Conservation (phyloP, 2,113 vertebrate genomes). For the Alligator mississippiensis region DNA sequence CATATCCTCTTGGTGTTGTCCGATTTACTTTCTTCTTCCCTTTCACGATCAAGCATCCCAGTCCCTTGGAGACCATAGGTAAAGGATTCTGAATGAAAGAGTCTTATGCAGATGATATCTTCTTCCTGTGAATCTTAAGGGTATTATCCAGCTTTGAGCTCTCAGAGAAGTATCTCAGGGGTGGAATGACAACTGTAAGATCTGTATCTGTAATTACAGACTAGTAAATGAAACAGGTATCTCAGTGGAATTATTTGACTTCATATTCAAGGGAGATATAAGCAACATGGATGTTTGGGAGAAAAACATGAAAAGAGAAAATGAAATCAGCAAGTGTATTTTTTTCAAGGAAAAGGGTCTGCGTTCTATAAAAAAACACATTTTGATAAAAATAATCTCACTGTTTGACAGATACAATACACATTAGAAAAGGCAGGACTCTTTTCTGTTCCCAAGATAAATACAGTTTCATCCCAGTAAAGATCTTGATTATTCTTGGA, state of each 20-base stretch:
- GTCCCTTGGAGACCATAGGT: neutral
- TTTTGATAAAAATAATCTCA: neutral
- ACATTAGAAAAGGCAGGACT: neutral
- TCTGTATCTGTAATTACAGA: slow-evolving; percentile 36
- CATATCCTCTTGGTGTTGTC: too few species aligned
- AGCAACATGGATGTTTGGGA: neutral
- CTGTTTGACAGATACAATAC: neutral
- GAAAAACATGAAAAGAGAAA: neutral
- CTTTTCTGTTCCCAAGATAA: neutral
- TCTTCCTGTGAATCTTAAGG: neutral
- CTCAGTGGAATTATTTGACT: neutral
- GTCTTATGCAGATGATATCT: neutral
- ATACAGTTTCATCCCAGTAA: neutral
- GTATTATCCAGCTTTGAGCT: neutral
- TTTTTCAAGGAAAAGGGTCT: neutral
- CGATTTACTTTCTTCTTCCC: neutral
- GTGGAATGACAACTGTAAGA: neutral
- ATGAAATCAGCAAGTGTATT: slow-evolving; percentile 18
- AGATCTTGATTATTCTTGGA: neutral
- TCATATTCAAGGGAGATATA: neutral
- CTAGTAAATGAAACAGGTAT: slow-evolving; percentile 31
- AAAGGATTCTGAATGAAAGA: neutral
- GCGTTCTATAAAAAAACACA: neutral
- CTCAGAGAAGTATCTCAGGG: neutral
- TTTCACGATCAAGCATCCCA: neutral